A percentile compares a stretch with the other conserved stretches of the same genome.
Evolutionary conservation across 2,797 vertebrate species (phyloP).

Genomic region (Ammospiza maritima): DNA sequence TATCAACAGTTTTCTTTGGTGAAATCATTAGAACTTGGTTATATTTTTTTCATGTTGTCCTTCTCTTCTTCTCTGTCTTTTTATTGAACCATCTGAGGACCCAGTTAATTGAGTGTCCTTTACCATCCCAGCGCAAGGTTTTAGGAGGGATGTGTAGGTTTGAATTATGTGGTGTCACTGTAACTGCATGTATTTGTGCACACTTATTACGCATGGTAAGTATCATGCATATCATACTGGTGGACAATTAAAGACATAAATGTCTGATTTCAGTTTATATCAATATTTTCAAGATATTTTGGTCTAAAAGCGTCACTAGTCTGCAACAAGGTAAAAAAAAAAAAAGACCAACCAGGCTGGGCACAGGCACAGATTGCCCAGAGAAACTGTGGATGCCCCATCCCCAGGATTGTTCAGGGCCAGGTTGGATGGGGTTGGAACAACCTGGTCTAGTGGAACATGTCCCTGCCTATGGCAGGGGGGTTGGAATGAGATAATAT

Average conservation of each 20-base stretch:
- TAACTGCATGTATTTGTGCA: not conserved
- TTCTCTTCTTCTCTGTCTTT: not conserved
- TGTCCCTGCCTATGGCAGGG: not conserved
- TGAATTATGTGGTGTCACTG: not conserved
- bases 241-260: not conserved
- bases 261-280: not conserved
- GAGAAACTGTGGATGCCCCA: not conserved
- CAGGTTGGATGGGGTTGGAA: not conserved
- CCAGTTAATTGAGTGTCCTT: not conserved
- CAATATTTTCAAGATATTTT: not conserved
- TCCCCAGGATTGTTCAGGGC: not conserved
- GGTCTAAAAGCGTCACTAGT: not conserved
- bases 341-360: not conserved
- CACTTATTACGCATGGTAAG: not conserved
- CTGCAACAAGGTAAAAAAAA: not conserved
- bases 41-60: not conserved
- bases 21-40: not conserved
- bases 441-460: not conserved
- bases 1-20: not conserved
- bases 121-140: not conserved
- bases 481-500: fast-evolving
- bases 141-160: not conserved
- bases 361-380: not conserved
- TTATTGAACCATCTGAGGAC: not conserved
- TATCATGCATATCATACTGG: fast-evolving